Evolutionary conservation across 2,888 invertebrate genomes (phyloP).

Genomic region (Rhingia campestris): DNA sequence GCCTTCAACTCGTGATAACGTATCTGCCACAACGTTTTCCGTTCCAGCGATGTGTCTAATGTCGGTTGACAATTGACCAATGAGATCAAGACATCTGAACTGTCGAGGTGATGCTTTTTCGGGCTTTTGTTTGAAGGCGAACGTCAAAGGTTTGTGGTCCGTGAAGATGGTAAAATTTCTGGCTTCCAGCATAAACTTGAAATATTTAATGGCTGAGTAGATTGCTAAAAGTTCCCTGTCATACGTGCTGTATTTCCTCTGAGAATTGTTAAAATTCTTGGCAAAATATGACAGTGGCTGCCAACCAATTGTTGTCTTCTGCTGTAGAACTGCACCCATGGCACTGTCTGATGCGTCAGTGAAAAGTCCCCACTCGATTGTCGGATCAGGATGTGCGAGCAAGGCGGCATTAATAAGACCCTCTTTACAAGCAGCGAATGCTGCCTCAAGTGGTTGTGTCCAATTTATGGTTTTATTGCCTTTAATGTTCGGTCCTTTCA

Average conservation of each 20-base stretch:
- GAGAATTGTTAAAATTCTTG: conserved; percentile 26
- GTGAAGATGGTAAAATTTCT: too few species aligned
- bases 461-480: conserved; percentile 25
- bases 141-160: too few species aligned
- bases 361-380: conserved; percentile 19
- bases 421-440: conserved; percentile 7
- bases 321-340: not conserved
- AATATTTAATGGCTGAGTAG: conserved; percentile 17
- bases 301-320: conserved; percentile 21
- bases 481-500: conserved; percentile 28
- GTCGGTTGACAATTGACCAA: conserved; percentile 26
- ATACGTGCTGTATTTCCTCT: conserved; percentile 24
- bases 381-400: conserved; percentile 27
- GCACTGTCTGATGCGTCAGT: conserved; percentile 19
- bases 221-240: conserved; percentile 33
- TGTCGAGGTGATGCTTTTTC: conserved; percentile 20
- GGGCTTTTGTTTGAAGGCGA: too few species aligned
- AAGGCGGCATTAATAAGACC: conserved; percentile 20
- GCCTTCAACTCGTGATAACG: not conserved
- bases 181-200: not conserved
- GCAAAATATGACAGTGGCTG: conserved; percentile 47
- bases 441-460: conserved; percentile 2
- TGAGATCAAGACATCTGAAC: conserved; percentile 22
- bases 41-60: conserved; percentile 27
- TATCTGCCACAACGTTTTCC: not conserved